These are phyloP conservation scores for Cryptocephalus moraei DNA, from an alignment of 2,888 invertebrate species.

Conservation along the genomic window DNA sequence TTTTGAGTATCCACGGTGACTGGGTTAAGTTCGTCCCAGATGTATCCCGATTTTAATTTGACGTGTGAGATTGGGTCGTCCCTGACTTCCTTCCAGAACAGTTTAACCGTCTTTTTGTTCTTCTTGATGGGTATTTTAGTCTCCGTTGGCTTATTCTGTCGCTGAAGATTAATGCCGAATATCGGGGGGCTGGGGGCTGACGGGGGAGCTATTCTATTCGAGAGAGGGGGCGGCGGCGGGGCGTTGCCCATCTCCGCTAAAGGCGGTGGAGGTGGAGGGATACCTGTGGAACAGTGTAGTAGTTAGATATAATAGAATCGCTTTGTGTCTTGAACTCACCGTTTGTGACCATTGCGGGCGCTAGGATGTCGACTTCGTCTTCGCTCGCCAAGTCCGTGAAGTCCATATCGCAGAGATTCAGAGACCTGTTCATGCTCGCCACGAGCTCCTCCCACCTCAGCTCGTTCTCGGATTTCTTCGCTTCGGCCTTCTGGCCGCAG, in stretches of 20 bases:
- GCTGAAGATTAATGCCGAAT: constrained; percentile 33
- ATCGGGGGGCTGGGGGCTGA: constrained; percentile 40
- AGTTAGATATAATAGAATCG: no score
- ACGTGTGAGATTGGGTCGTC: constrained; percentile 60
- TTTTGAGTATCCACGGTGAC: constrained; percentile 84
- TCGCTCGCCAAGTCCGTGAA: constrained; percentile 83
- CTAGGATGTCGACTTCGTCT: constrained; percentile 67
- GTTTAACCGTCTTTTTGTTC: constrained; percentile 91
- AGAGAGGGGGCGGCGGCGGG: constrained; percentile 40
- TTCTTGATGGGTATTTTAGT: constrained; percentile 56
- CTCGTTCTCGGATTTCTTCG: constrained; percentile 86
- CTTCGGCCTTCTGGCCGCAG: constrained; percentile 49
- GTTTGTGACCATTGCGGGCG: constrained; percentile 53
- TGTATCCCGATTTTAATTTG: constrained; percentile 50
- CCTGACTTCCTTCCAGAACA: constrained; percentile 95
- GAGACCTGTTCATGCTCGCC: constrained; percentile 60
- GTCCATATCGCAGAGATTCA: constrained; percentile 88
- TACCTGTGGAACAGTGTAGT: no score
- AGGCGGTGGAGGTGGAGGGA: constrained; percentile 74
- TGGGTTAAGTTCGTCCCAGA: constrained; percentile 86
- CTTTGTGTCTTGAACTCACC: constrained; percentile 33
- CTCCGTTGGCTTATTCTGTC: constrained; percentile 24
- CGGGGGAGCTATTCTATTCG: constrained; percentile 35
- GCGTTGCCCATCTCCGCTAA: constrained; percentile 37
- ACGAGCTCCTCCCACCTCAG: constrained; percentile 91